Conservation (phyloP, 2,797 vertebrate species). For the Darevskia mixta region DNA sequence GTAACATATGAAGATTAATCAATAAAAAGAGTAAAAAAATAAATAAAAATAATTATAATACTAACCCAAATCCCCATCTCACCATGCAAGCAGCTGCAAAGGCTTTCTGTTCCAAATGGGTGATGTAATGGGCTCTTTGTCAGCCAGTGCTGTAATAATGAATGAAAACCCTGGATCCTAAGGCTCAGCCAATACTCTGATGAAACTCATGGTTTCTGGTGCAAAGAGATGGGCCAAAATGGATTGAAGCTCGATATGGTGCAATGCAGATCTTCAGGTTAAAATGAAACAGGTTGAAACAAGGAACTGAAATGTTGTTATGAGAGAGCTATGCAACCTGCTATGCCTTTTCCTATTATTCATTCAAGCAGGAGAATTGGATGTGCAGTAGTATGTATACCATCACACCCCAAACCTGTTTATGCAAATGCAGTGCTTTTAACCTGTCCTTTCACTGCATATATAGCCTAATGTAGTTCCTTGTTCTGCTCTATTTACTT, state of each 20-base stretch:
- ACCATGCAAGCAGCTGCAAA: constrained; percentile 68
- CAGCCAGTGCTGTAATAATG: constrained; percentile 56
- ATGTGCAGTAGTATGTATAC: too few relatives aligned
- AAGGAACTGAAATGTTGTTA: neutral
- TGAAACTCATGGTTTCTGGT: constrained; percentile 49
- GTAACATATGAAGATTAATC: too few relatives aligned
- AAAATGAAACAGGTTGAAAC: neutral
- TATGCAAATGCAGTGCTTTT: neutral
- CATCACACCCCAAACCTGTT: neutral
- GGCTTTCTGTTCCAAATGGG: constrained; percentile 59
- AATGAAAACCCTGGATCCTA: constrained; percentile 53
- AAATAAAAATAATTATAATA: neutral
- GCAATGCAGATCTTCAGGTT: neutral
- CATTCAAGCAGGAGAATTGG: neutral
- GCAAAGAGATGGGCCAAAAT: neutral
- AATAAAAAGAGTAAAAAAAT: too few relatives aligned
- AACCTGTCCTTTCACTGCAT: neutral
- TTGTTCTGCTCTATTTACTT: neutral
- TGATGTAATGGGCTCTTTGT: constrained; percentile 70
- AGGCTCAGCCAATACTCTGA: constrained; percentile 56
- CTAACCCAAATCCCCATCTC: neutral
- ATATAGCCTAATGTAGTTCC: neutral
- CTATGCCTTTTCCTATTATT: neutral
- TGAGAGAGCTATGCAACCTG: neutral
- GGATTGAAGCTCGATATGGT: constrained; percentile 21